A percentile compares a stretch with the other conserved stretches of the same genome.
Conservation (phyloP, 2,888 invertebrate species). For the Diachrysia chrysitis region DNA sequence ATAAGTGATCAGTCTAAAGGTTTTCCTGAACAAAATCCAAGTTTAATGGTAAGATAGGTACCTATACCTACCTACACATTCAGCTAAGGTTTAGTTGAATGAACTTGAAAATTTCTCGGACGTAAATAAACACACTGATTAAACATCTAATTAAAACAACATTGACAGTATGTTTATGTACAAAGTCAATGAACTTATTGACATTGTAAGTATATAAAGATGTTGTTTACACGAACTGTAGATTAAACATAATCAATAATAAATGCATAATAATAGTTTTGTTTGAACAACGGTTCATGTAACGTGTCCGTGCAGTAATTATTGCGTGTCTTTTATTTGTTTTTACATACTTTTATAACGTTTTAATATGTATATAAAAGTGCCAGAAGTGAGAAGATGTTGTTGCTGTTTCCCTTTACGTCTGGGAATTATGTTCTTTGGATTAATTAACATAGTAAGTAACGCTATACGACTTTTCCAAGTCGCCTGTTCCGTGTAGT, state of each 20-base stretch:
- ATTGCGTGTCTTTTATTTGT: constrained; percentile 30
- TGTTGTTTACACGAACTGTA: constrained; percentile 52
- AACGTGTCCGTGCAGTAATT: constrained; percentile 20
- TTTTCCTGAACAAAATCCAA: no score
- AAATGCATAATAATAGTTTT: constrained; percentile 51
- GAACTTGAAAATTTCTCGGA: constrained; percentile 8
- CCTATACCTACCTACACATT: not conserved
- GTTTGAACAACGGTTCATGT: constrained; percentile 47
- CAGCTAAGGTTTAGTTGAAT: not conserved
- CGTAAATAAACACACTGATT: constrained; percentile 36
- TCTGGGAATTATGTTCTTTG: constrained; percentile 81
- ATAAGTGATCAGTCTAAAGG: no score
- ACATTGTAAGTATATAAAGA: constrained; percentile 50
- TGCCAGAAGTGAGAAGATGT: constrained; percentile 80
- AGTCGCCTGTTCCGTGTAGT: no score
- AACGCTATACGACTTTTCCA: not conserved
- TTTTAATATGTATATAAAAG: constrained; percentile 66
- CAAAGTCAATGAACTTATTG: constrained; percentile 58
- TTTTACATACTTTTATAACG: constrained; percentile 7
- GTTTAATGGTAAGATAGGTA: no score
- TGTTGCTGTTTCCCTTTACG: constrained; percentile 82
- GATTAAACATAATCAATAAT: constrained; percentile 48
- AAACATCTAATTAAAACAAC: constrained; percentile 48
- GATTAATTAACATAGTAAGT: constrained; percentile 83
- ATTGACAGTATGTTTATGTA: constrained; percentile 49